Evolutionary conservation across 2,888 invertebrate species (phyloP).

Genomic region (Hydrotaea cyrtoneurina): DNA sequence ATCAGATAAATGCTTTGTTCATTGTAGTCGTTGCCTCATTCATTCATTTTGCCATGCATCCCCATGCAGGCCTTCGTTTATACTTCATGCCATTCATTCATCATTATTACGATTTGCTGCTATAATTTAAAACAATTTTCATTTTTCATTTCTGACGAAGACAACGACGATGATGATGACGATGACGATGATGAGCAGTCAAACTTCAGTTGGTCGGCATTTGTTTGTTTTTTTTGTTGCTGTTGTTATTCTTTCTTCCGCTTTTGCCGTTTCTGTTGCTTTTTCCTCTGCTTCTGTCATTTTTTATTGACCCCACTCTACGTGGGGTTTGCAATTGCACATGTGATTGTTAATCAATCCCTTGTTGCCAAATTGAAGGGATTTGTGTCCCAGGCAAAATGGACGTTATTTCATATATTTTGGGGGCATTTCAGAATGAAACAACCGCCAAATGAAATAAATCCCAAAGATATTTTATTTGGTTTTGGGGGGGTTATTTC

Average conservation of each 20-base stretch:
- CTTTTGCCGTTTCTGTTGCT: constrained; percentile 28
- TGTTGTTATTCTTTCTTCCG: constrained; percentile 11
- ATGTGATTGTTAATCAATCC: background rate
- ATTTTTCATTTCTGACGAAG: constrained; percentile 40
- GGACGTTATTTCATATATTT: too few species aligned
- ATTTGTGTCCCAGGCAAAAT: too few species aligned
- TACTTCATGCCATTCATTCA: constrained; percentile 33
- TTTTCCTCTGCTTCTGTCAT: constrained; percentile 42
- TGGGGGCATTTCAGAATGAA: too few species aligned
- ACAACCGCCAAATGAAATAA: too few species aligned
- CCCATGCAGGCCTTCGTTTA: constrained; percentile 28
- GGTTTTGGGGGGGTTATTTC: too few species aligned
- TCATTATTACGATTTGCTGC: constrained; percentile 34
- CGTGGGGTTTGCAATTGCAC: constrained; percentile 8
- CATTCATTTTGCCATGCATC: constrained; percentile 23
- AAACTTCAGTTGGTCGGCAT: constrained; percentile 42
- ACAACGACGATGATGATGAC: too few species aligned
- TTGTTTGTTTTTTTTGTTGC: constrained; percentile 36
- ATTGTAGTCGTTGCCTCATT: background rate
- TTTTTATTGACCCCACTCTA: constrained; percentile 62
- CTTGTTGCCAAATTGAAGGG: background rate
- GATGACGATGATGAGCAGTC: too few species aligned
- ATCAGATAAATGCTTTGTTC: constrained; percentile 29
- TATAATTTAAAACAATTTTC: constrained; percentile 55
- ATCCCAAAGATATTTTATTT: too few species aligned